phyloP scores from a whole-genome alignment of 2,797 vertebrate species.

The Cynopterus sphinx region DNA sequence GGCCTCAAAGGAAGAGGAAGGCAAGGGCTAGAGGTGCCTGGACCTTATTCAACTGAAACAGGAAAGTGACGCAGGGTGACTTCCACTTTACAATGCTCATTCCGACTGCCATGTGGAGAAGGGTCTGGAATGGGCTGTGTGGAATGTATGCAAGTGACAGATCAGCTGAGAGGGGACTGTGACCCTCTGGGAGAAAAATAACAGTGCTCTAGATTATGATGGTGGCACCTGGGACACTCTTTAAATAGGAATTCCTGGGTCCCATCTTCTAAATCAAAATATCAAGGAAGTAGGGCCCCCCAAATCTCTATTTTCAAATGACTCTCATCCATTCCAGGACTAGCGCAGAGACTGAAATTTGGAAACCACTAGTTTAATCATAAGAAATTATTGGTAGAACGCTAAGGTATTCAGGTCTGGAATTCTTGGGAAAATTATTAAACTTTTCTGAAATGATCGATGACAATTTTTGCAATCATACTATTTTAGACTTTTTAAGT shows the following conservation, averaged over 20 bases:
- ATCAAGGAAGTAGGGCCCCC: neutral
- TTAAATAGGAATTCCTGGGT: neutral
- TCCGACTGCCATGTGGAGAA: neutral
- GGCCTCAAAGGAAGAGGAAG: neutral
- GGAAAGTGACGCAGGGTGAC: fast-evolving
- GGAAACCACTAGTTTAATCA: neutral
- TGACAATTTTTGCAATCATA: constrained; percentile 33
- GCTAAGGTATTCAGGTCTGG: neutral
- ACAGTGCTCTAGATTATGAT: neutral
- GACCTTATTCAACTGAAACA: neutral
- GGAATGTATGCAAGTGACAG: neutral
- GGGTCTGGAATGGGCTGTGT: neutral
- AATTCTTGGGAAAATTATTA: constrained; percentile 2
- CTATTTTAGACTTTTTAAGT: neutral
- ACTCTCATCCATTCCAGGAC: neutral
- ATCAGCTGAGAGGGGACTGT: neutral
- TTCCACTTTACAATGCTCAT: neutral
- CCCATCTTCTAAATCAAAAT: neutral
- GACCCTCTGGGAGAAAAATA: neutral
- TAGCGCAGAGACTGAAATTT: neutral
- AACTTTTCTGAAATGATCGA: neutral
- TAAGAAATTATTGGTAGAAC: neutral
- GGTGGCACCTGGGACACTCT: neutral
- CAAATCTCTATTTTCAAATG: neutral
- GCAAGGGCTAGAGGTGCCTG: neutral